Evolutionary conservation across 2,113 vertebrate genomes (phyloP).

Genomic region (Macheiramphus alcinus): DNA sequence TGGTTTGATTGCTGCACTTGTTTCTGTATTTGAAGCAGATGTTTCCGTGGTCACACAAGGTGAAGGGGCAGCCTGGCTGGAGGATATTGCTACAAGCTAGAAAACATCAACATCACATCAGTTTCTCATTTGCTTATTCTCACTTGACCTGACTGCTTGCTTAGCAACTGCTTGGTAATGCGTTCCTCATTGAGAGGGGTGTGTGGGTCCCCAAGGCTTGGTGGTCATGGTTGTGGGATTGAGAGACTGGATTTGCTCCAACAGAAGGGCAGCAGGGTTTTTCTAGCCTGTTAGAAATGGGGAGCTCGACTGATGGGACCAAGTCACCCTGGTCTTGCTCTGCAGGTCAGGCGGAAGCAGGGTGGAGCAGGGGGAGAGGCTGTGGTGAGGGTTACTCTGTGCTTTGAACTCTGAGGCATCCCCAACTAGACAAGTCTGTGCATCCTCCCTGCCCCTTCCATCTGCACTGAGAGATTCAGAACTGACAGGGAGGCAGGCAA

Average conservation of each 20-base stretch:
- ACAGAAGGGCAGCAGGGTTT: neutral
- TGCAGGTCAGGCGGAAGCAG: neutral
- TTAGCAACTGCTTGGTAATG: neutral
- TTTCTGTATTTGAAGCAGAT: neutral
- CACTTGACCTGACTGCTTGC: neutral
- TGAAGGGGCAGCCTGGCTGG: neutral
- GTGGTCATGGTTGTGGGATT: neutral
- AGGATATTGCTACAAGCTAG: neutral
- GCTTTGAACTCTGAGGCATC: neutral
- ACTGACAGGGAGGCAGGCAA: neutral
- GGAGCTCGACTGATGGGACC: neutral
- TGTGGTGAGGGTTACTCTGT: neutral
- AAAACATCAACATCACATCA: neutral
- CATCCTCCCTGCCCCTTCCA: neutral
- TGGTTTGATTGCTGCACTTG: neutral
- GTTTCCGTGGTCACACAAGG: neutral
- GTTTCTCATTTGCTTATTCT: neutral
- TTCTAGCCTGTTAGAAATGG: neutral
- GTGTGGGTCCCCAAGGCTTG: neutral
- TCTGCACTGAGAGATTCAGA: neutral
- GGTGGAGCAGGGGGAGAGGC: neutral
- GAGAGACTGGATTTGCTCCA: neutral
- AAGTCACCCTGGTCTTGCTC: neutral
- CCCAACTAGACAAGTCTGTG: neutral
- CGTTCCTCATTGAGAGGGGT: neutral